Evolutionary conservation across 2,888 invertebrate species (phyloP).

Genomic region (Calephelis perditalis): DNA sequence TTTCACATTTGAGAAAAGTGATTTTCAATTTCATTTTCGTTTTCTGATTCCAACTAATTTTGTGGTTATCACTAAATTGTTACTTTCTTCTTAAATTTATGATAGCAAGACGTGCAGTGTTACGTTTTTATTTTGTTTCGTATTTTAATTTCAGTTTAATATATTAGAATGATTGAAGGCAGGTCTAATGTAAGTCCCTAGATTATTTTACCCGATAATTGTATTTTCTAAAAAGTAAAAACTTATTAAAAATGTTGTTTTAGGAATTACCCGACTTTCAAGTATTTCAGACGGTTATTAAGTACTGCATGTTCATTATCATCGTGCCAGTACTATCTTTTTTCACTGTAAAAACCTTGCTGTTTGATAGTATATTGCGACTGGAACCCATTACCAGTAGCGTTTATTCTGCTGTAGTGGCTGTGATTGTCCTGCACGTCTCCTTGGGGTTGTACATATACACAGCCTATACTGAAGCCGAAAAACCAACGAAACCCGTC

Average conservation of each 20-base stretch:
- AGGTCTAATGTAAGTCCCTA: conserved; percentile 66
- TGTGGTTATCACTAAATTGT: neutral
- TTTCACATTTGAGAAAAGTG: neutral
- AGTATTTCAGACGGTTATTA: conserved; percentile 86
- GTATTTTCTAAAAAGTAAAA: neutral
- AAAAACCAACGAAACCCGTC: conserved; percentile 56
- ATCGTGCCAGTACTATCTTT: conserved; percentile 86
- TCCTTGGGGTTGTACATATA: conserved; percentile 88
- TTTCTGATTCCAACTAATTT: no score
- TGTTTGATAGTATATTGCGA: conserved; percentile 83
- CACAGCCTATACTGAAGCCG: conserved; percentile 83
- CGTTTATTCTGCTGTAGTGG: conserved; percentile 87
- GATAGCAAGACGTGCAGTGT: conserved; percentile 30
- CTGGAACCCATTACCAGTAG: conserved; percentile 81
- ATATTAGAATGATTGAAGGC: conserved; percentile 73
- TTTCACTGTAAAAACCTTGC: conserved; percentile 81
- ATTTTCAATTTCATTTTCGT: conserved; percentile 1
- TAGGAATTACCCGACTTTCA: conserved; percentile 83
- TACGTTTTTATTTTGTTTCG: conserved; percentile 34
- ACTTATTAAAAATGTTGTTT: conserved; percentile 42
- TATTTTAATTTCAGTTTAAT: conserved; percentile 45
- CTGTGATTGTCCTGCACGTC: conserved; percentile 85
- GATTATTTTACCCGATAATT: neutral
- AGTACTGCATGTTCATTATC: conserved; percentile 87
- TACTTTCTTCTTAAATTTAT: conserved; percentile 30